Conservation (phyloP, 1,140 invertebrate genomes). For the silkworm (Bombyx mori) region ASM3026992v2 NC_085107.1:5082501-5083000, state of each 20-base stretch:
- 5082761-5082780: slow-evolving; percentile 8
- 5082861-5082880: too few species aligned
- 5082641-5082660: slow-evolving; percentile 16
- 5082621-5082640: slow-evolving; percentile 14
- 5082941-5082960: slow-evolving; percentile 15
- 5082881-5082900: too few species aligned
- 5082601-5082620: slow-evolving; percentile 41
- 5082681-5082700: slow-evolving; percentile 23
- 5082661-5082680: slow-evolving; percentile 44
- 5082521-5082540: slow-evolving; percentile 15
- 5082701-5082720: slow-evolving; percentile 10
- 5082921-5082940: slow-evolving; percentile 1
- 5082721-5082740: slow-evolving; percentile 19
- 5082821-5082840: too few species aligned
- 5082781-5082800: too few species aligned
- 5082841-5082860: too few species aligned
- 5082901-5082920: too few species aligned
- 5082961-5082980: slow-evolving; percentile 15
- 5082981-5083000: slow-evolving; percentile 12
- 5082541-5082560: slow-evolving; percentile 27
- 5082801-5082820: too few species aligned
- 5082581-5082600: slow-evolving; percentile 10
- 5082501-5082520: slow-evolving; percentile 27
- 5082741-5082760: slow-evolving; percentile 24
- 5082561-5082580: slow-evolving; percentile 17